phyloP scores from a whole-genome alignment of 35 echinoderm and acorn worm genomes.

The Chiridota heheva region DNA sequence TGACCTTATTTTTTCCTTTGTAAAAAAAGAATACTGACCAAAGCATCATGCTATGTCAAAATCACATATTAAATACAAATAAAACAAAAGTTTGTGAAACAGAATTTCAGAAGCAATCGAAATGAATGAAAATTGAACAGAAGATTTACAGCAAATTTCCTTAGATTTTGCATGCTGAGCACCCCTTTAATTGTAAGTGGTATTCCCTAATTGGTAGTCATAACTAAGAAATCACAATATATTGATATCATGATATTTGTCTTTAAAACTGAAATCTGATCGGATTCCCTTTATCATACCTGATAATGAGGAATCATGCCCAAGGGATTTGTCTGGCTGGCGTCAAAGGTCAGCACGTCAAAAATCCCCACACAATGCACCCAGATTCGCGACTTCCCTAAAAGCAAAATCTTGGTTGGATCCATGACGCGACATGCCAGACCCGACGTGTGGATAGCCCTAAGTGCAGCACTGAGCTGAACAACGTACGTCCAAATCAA shows the following conservation, averaged over 20 bases:
- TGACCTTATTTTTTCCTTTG: no score
- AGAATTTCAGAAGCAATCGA: no score
- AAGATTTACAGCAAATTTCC: no score
- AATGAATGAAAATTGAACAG: no score
- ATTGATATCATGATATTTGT: neutral
- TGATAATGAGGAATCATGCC: constrained; percentile 96
- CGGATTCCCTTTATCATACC: no score
- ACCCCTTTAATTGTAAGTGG: no score
- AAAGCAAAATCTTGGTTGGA: constrained; percentile 89
- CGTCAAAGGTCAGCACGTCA: constrained; percentile 87
- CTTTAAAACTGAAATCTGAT: no score
- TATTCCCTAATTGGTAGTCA: neutral
- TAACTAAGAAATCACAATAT: neutral
- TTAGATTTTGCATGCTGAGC: no score
- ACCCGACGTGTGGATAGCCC: constrained; percentile 87
- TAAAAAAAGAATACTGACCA: no score
- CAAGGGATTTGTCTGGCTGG: constrained; percentile 71
- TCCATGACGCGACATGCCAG: constrained; percentile 98
- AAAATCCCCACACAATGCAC: constrained; percentile 97
- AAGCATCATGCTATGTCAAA: no score
- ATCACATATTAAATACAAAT: no score
- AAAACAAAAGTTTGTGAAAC: no score
- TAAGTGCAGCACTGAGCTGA: constrained; percentile 86
- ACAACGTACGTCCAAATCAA: constrained; percentile 96
- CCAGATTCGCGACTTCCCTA: constrained; percentile 67